These are phyloP conservation scores for Philhelius pedissequus DNA, from an alignment of 2,888 invertebrate genomes.

Conservation along the genomic window DNA sequence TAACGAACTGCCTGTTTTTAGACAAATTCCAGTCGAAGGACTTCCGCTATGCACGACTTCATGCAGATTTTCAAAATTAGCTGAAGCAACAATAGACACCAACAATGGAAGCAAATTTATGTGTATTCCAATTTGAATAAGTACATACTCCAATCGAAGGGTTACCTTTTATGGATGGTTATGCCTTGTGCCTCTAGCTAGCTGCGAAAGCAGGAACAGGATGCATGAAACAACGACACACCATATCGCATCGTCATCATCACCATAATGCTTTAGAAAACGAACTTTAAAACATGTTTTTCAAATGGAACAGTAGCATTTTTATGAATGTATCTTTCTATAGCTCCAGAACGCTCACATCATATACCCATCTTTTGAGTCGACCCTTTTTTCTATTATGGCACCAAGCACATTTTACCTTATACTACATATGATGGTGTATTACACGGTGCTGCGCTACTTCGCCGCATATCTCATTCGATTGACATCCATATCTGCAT, in stretches of 20 bases:
- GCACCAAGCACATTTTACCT: not conserved
- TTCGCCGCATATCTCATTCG: constrained; percentile 44
- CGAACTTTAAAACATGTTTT: constrained; percentile 33
- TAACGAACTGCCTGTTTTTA: not conserved
- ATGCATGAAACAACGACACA: constrained; percentile 27
- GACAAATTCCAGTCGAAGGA: constrained; percentile 34
- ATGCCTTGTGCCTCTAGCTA: not conserved
- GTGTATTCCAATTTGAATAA: constrained; percentile 44
- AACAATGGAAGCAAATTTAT: constrained; percentile 25
- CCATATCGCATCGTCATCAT: not conserved
- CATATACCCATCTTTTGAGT: too few relatives aligned
- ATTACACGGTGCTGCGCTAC: constrained; percentile 50
- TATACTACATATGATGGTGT: constrained; percentile 19
- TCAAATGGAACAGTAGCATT: constrained; percentile 11
- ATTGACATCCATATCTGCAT: constrained; percentile 56
- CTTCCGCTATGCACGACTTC: constrained; percentile 52
- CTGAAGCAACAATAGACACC: constrained; percentile 50
- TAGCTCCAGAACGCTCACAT: not conserved
- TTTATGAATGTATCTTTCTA: not conserved
- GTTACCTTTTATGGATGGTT: not conserved
- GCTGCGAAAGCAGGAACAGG: not conserved
- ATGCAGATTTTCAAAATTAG: constrained; percentile 54
- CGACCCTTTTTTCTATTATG: not conserved
- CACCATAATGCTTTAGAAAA: not conserved
- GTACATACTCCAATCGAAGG: constrained; percentile 56